A percentile compares a stretch with the other conserved stretches of the same genome.
These are phyloP conservation scores for Drosophila pachea DNA, from an alignment of 1,140 invertebrate genomes.

Conservation along the genomic window DNA sequence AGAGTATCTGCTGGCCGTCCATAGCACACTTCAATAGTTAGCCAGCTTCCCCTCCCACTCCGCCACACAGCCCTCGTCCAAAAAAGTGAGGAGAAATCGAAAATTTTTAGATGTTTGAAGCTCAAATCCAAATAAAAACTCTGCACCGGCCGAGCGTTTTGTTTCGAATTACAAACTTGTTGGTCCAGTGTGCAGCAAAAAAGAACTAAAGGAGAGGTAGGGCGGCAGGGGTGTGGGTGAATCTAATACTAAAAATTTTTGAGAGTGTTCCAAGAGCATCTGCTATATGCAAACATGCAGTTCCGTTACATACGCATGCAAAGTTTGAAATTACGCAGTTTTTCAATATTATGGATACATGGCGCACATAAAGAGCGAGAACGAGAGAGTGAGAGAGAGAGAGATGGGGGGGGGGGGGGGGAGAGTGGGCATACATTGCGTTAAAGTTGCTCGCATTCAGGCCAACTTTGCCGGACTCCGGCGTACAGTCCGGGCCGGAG, in stretches of 20 bases:
- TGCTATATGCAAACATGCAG: neutral
- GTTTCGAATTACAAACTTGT: slow-evolving; percentile 1
- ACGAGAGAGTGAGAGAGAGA: neutral
- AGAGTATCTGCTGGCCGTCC: too few relatives aligned
- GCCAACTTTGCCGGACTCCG: slow-evolving; percentile 1
- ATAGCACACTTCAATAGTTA: too few relatives aligned
- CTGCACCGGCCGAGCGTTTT: neutral
- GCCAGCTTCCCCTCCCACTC: too few relatives aligned
- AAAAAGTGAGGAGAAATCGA: too few relatives aligned
- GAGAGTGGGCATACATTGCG: neutral
- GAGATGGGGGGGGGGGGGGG: neutral
- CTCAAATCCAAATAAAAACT: neutral
- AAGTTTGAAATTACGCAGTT: slow-evolving; percentile 5
- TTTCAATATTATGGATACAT: slow-evolving; percentile 3
- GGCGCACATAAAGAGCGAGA: neutral
- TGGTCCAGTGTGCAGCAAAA: neutral
- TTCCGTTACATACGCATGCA: slow-evolving; percentile 1
- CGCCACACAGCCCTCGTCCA: too few relatives aligned
- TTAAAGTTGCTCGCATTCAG: slow-evolving; percentile 1
- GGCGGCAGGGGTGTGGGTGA: neutral
- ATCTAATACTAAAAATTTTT: neutral
- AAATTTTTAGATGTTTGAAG: neutral
- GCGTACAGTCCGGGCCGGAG: neutral
- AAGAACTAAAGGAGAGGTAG: neutral
- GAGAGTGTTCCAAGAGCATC: neutral